A percentile compares a stretch with the other conserved stretches of the same genome.
Conservation (phyloP, 2,888 invertebrate genomes). For the Phlogophora meticulosa region DNA sequence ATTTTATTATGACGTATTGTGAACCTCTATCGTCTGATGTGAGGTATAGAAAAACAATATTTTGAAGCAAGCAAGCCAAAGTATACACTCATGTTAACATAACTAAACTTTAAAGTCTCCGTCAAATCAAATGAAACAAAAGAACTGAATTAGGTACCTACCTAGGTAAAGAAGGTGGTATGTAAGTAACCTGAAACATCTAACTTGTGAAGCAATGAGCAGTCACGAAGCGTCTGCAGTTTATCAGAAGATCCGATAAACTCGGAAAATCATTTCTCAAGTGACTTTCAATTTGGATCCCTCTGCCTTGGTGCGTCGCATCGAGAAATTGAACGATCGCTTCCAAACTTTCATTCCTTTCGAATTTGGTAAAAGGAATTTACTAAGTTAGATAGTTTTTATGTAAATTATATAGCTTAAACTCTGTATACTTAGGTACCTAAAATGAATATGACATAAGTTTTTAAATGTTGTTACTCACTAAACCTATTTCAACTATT, state of each 20-base stretch:
- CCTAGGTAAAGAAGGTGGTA: not conserved
- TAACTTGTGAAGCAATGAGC: constrained; percentile 42
- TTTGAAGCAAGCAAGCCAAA: not conserved
- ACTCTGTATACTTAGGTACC: not conserved
- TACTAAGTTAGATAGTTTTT: constrained; percentile 50
- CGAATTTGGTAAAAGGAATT: constrained; percentile 54
- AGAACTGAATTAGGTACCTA: not conserved
- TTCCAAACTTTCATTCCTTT: constrained; percentile 60
- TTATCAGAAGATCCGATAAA: constrained; percentile 64
- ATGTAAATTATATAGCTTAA: constrained; percentile 23
- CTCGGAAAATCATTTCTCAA: constrained; percentile 75
- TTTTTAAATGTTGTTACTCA: not conserved
- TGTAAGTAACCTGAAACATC: not conserved
- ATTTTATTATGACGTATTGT: constrained; percentile 28
- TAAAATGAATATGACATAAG: no score
- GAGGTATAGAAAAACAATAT: not conserved
- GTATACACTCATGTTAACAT: constrained; percentile 5
- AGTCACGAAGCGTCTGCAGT: constrained; percentile 54
- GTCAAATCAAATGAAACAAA: no score
- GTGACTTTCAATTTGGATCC: constrained; percentile 76
- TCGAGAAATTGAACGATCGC: constrained; percentile 58
- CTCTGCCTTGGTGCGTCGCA: constrained; percentile 63
- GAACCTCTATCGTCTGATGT: not conserved
- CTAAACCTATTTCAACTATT: no score
- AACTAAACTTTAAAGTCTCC: no score